A percentile compares a stretch with the other conserved stretches of the same genome.
phyloP scores from a whole-genome alignment of 2,888 invertebrate species.

The Myathropa florea region DNA sequence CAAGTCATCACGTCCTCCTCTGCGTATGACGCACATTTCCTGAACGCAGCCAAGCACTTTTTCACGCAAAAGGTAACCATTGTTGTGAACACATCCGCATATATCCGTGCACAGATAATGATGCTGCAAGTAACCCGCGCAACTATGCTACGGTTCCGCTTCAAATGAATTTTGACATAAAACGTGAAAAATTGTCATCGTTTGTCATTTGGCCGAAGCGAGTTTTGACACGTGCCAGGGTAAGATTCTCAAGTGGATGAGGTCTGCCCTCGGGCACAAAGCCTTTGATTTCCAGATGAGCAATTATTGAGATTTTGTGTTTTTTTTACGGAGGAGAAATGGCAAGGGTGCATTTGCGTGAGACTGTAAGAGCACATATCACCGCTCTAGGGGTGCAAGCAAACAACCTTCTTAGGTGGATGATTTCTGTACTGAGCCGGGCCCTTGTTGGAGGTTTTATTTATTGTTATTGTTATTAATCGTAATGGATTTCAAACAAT shows the following conservation, averaged over 20 bases:
- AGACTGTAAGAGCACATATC: conserved; percentile 5
- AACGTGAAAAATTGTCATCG: conserved; percentile 69
- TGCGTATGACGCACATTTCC: conserved; percentile 51
- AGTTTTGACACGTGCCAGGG: conserved; percentile 68
- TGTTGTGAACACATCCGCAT: conserved; percentile 16
- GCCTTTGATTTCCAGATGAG: conserved; percentile 68
- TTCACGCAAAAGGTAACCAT: conserved; percentile 67
- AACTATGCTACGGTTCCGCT: conserved; percentile 59
- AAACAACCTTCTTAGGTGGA: conserved; percentile 18
- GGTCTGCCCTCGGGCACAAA: conserved; percentile 41
- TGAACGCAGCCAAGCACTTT: conserved; percentile 51
- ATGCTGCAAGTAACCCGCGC: neutral
- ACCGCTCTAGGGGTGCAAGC: neutral
- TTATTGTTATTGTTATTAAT: conserved; percentile 71
- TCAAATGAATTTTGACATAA: conserved; percentile 67
- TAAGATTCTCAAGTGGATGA: conserved; percentile 67
- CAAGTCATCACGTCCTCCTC: conserved; percentile 54
- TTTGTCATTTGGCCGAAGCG: conserved; percentile 61
- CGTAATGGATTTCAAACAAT: conserved; percentile 70
- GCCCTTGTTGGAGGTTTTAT: conserved; percentile 67
- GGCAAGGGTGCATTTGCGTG: conserved; percentile 41
- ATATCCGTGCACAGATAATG: neutral
- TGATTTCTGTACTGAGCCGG: neutral
- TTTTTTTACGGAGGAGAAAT: conserved; percentile 2
- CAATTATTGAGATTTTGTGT: conserved; percentile 38